A percentile compares a stretch with the other conserved stretches of the same genome.
Conservation (phyloP, 1,140 invertebrate species). For the Drosophila tropicalis region DNA sequence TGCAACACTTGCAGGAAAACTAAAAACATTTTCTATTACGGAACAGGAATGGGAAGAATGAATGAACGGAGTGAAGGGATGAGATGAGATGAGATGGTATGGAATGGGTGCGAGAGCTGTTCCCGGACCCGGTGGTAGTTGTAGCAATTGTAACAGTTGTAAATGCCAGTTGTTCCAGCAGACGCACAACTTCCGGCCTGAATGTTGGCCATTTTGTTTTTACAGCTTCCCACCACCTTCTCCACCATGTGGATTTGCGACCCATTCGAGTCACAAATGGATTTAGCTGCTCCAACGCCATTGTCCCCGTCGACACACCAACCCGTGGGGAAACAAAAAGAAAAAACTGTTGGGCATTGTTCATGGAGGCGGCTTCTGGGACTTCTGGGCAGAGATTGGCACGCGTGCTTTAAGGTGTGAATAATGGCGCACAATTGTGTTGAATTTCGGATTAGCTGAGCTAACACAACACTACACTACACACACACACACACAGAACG, state of each 20-base stretch:
- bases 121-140: constrained; percentile 43
- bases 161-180: constrained; percentile 18
- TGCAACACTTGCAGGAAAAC: constrained; percentile 68
- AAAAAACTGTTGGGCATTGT: constrained; percentile 1
- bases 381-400: constrained; percentile 16
- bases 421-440: constrained; percentile 57
- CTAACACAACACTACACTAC: constrained; percentile 8
- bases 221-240: constrained; percentile 40
- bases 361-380: constrained; percentile 25
- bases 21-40: constrained; percentile 72
- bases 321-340: constrained; percentile 3
- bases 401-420: constrained; percentile 68
- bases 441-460: constrained; percentile 56
- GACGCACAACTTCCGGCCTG: constrained; percentile 62
- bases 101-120: neutral
- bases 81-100: constrained; percentile 40
- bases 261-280: constrained; percentile 46
- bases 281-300: constrained; percentile 51
- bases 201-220: constrained; percentile 77
- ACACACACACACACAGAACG: too few species aligned
- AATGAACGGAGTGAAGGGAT: neutral
- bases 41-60: constrained; percentile 62
- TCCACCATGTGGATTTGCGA: constrained; percentile 51
- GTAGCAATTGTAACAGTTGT: constrained; percentile 25
- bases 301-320: constrained; percentile 21